These are phyloP conservation scores for Corynorhinus townsendii DNA, from an alignment of 2,113 vertebrate genomes.

Conservation along the genomic window DNA sequence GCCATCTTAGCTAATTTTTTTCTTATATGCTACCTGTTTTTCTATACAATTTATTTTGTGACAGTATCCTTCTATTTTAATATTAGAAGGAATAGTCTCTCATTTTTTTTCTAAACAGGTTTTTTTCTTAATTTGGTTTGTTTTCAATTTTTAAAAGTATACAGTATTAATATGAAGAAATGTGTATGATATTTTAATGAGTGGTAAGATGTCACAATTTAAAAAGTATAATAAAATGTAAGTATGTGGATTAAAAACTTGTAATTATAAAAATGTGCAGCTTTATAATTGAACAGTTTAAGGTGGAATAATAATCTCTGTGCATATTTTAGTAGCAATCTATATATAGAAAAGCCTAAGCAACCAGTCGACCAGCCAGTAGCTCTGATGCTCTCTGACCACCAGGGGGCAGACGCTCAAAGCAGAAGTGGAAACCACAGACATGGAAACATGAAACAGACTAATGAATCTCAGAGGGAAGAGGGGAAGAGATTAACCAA, in stretches of 20 bases:
- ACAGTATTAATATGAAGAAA: neutral
- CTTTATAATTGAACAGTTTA: neutral
- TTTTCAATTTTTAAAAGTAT: constrained; percentile 17
- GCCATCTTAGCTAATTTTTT: neutral
- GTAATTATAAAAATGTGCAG: neutral
- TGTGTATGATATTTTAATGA: neutral
- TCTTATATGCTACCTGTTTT: neutral
- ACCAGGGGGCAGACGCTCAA: too few relatives aligned
- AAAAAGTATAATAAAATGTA: neutral
- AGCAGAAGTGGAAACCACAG: too few relatives aligned
- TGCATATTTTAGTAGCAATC: neutral
- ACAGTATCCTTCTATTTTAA: neutral
- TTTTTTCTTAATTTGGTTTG: neutral
- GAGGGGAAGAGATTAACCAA: too few relatives aligned
- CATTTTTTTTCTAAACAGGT: neutral
- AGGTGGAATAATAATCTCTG: neutral
- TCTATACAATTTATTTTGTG: neutral
- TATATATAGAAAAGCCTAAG: too few relatives aligned
- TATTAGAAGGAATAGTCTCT: neutral
- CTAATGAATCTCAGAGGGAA: too few relatives aligned
- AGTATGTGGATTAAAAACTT: neutral
- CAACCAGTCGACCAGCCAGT: too few relatives aligned
- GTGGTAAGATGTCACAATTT: neutral
- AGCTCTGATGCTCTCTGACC: too few relatives aligned
- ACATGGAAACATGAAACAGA: too few relatives aligned